phyloP scores from a whole-genome alignment of 2,888 invertebrate genomes.

The Saturnia pavonia region DNA sequence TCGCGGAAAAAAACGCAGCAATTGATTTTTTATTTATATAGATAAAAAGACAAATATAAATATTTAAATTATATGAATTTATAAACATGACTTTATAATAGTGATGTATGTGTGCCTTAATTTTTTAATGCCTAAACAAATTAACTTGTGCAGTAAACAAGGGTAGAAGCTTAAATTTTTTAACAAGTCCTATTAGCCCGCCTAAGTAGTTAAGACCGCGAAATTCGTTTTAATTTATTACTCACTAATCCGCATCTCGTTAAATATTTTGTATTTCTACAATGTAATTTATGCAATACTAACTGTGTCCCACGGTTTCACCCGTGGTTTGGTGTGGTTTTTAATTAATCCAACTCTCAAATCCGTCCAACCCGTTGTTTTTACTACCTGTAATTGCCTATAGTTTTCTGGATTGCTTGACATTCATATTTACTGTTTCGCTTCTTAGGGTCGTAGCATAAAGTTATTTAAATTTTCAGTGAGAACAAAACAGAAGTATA shows the following conservation, averaged over 20 bases:
- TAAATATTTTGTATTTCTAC: conserved; percentile 4
- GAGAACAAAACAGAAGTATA: no score
- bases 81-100: neutral
- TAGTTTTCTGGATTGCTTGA: no score
- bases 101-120: neutral
- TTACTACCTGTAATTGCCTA: no score
- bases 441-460: no score
- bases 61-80: neutral
- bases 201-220: conserved; percentile 7
- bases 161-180: conserved; percentile 40
- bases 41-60: neutral
- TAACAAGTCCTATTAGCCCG: conserved; percentile 38
- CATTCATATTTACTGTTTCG: no score
- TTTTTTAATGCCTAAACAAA: conserved; percentile 30
- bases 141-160: conserved; percentile 35
- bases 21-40: no score
- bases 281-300: neutral
- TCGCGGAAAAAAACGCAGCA: no score
- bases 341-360: no score
- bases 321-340: no score
- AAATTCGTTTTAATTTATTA: conserved; percentile 14
- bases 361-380: no score
- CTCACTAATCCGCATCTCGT: conserved; percentile 7
- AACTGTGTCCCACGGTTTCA: neutral
- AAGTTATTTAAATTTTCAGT: no score